Conservation (phyloP, 2,797 vertebrate species). For the Enteromius treurensis region DNA sequence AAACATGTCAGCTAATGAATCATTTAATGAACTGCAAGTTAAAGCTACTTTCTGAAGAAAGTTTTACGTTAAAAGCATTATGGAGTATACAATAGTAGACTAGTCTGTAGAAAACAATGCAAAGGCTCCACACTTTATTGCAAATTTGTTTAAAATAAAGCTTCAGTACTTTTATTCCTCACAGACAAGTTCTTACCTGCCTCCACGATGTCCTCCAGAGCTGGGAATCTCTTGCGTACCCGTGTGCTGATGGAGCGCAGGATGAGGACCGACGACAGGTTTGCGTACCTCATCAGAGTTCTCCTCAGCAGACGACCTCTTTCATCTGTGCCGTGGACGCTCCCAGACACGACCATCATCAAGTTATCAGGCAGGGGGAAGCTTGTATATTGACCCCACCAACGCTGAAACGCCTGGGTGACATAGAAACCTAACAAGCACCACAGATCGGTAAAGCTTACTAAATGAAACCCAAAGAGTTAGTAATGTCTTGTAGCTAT, state of each 20-base stretch:
- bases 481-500: neutral
- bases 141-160: neutral
- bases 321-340: constrained; percentile 85
- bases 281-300: constrained; percentile 88
- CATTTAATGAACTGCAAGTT: neutral
- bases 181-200: constrained; percentile 76
- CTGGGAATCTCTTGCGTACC: constrained; percentile 86
- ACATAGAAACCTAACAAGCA: constrained; percentile 85
- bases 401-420: constrained; percentile 85
- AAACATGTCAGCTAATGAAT: neutral
- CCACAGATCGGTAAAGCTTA: neutral
- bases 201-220: constrained; percentile 85
- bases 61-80: neutral
- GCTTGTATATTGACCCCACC: constrained; percentile 93
- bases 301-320: constrained; percentile 82
- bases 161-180: neutral
- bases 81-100: neutral
- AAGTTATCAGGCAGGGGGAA: constrained; percentile 91
- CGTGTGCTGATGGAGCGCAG: constrained; percentile 89
- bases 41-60: neutral
- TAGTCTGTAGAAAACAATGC: neutral
- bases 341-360: constrained; percentile 90
- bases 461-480: neutral
- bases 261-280: constrained; percentile 87
- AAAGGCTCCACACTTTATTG: neutral